These are phyloP conservation scores for Brachionus manjavacas DNA, from an alignment of 1,140 invertebrate species.

Conservation along the genomic window DNA sequence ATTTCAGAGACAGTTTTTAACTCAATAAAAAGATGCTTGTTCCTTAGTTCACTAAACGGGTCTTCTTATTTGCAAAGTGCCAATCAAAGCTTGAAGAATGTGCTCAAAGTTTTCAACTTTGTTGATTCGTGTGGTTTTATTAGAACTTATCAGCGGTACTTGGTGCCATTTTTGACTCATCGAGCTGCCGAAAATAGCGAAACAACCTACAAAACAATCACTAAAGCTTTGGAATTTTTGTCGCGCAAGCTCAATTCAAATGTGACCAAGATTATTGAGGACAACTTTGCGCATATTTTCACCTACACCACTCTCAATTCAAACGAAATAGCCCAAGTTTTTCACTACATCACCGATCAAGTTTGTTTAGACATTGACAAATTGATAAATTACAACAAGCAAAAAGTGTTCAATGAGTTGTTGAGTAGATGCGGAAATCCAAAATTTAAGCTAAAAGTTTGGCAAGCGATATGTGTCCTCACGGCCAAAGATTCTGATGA, in stretches of 20 bases:
- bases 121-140: slow-evolving; percentile 5
- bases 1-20: slow-evolving; percentile 33
- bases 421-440: slow-evolving; percentile 35
- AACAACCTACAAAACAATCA: not conserved
- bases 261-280: slow-evolving; percentile 23
- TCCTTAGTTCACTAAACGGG: not conserved
- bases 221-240: slow-evolving; percentile 30
- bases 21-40: not conserved
- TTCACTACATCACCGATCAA: slow-evolving; percentile 26
- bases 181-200: not conserved
- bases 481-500: slow-evolving; percentile 23
- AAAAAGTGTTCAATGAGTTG: slow-evolving; percentile 23
- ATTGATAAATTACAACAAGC: slow-evolving; percentile 36
- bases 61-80: slow-evolving; percentile 26
- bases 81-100: slow-evolving; percentile 27
- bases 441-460: slow-evolving; percentile 27
- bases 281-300: slow-evolving; percentile 35
- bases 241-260: slow-evolving; percentile 29
- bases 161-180: slow-evolving; percentile 20
- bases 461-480: slow-evolving; percentile 28
- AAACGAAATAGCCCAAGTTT: slow-evolving; percentile 32
- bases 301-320: slow-evolving; percentile 24
- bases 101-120: slow-evolving; percentile 32
- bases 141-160: slow-evolving; percentile 14
- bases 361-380: slow-evolving; percentile 39